Evolutionary conservation across 2,888 invertebrate genomes (phyloP), one percentile per base, ranked within the genome.

Genomic region (Temnothorax ravouxi): DNA sequence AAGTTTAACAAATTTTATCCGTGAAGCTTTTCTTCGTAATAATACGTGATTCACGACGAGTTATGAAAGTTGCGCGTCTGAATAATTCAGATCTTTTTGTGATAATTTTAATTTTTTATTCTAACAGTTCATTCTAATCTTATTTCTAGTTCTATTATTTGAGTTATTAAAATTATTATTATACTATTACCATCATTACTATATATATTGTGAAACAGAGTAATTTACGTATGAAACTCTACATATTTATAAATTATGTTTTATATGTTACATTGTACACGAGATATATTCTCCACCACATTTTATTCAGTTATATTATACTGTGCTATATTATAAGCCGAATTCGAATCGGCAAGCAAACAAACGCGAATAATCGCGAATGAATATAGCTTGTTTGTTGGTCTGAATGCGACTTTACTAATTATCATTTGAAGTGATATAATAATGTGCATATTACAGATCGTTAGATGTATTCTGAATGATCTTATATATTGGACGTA

Each of bases 311-410:
- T 44, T 66, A 15, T 25, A 25, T 21, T 64, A 15, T 15, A 18
- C 15, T 34, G 34, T 34, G 34, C 34, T 18, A 47, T 67, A 25
- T 1, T 25, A 66, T n/a, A 34, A 62, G 0, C 1, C n/a, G 15
- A n/a, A 62, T 64, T 41, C 6, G 11, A 62, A 62, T 62, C 11
- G n/a, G n/a, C 13, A 41, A 64, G 38, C 13, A 56, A 56, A 25
- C 18, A 21, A 21, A 3, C 15, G 5, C 5, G 6, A 21, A 41
- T 41, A 64, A 21, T 21, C 6, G 21, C 21, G 13, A 41, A 64
- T 62, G n/a, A 62, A 62, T 64, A 64, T 64, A 64, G 41, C 21
- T 34, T 3, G 61, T 38, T 61, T 61, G 34, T 34, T 41, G n/a
- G 3, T 61, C 9, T 38, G 11, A 38, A 69, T 69, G 18, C 34